Evolutionary conservation across 2,113 vertebrate species (phyloP).

Genomic region (Clarias gariepinus): DNA sequence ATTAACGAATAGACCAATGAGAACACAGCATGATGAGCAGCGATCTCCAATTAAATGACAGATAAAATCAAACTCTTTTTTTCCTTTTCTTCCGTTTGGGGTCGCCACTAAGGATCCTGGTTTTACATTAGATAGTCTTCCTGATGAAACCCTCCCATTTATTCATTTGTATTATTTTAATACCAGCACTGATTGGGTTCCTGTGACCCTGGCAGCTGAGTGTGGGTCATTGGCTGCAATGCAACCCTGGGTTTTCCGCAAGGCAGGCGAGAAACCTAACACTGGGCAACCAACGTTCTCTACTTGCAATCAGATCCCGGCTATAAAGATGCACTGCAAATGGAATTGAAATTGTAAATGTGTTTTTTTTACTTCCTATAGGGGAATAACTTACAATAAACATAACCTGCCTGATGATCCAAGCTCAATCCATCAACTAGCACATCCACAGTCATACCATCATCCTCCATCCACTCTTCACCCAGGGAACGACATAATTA

Average conservation of each 20-base stretch:
- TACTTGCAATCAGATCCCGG: neutral
- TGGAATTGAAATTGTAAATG: neutral
- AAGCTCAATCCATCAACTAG: neutral
- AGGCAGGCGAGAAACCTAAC: no score
- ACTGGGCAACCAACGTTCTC: no score
- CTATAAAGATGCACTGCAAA: neutral
- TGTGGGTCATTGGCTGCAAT: no score
- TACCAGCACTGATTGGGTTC: no score
- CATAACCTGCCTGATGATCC: neutral
- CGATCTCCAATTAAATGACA: conserved; percentile 17
- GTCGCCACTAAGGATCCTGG: no score
- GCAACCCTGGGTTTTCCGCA: no score
- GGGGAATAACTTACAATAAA: neutral
- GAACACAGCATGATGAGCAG: conserved; percentile 28
- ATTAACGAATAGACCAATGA: conserved; percentile 47
- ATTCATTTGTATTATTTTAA: no score
- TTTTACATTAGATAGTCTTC: no score
- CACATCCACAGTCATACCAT: neutral
- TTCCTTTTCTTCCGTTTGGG: no score
- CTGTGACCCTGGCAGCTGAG: no score
- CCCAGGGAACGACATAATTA: conserved; percentile 23
- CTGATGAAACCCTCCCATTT: no score
- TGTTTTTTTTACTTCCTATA: no score
- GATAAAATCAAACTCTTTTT: conserved; percentile 34
- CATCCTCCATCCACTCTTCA: neutral